Base-by-base conservation (phyloP, 2,797 vertebrate genomes). In the Phataginus tricuspis region DNA sequence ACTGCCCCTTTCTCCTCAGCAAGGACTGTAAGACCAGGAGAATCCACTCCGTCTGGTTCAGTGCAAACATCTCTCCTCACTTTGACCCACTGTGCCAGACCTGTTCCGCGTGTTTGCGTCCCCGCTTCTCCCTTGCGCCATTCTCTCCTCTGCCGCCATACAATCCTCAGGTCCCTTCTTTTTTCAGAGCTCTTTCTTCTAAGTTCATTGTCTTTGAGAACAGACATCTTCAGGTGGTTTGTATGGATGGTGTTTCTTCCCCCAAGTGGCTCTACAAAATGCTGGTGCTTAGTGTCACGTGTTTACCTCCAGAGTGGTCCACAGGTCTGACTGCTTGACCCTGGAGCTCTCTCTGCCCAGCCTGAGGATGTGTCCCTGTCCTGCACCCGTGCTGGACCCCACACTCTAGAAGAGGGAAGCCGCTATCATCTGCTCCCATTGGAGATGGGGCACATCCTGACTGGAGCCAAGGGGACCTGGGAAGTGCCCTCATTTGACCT, bases 151-250 rank as follows among this genome's bases (percentile, higher is more conserved):
- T 61, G 42, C n/a, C 77, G 64, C 49, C 19, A 5, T 45, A 4
- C 45, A 61, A 90, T 34, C n/a, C n/a, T 71, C 37, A 4, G 3
- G 18, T 19, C 13, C 61, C 16, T 63, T 90, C 27, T 45, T 55
- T 14, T n/a, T 64, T 42, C 64, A 55, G 15, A 31, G 21, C 27
- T 86, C 34, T 91, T 59, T 34, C 53, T 75, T 93, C 51, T 64
- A 92, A 92, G 57, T 83, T 85, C 16, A n/a, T 27, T 34, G 68
- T 71, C 45, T 80, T 75, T 23, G 49, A 91, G 51, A 82, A 64
- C 14, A 90, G 75, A 93, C 0, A 25, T 87, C 84, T 95, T 82
- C 77, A 64, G 72, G 14, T 80, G 55, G 39, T 37, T 59, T 64
- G 10, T 31, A 27, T 4, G 4, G 49, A 25, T 87, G 57, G 2